Evolutionary conservation across 2,888 invertebrate genomes (phyloP), one percentile per base, ranked within the genome.

Genomic region (Clusia tigrina): DNA sequence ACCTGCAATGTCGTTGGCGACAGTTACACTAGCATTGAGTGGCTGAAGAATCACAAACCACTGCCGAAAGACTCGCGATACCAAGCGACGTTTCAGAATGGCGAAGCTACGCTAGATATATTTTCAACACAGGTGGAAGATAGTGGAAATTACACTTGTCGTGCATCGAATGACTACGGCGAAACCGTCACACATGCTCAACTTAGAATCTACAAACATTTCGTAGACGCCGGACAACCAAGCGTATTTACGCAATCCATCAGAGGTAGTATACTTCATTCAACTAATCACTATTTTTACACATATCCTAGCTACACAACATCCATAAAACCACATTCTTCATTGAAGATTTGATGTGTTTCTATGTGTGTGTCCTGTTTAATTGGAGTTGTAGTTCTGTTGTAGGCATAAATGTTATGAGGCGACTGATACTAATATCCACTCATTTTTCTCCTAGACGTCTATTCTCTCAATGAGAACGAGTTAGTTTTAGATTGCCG

Each of bases 401-500:
- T 61, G 20, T 20, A 2, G 54, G 12, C 26, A 20, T 15, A 12
- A 17, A 15, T 48, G 15, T 37, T 42, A 42, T 6, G 42, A 42
- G n/a, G 15, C 3, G n/a, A 15, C n/a, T 48, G 12, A 32, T 48
- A 20, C 22, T 20, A 6, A 22, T 20, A 9, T 32, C 6, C 6
- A 9, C 6, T 1, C 15, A 32, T 32, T 12, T n/a, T 12, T 48
- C 58, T 60, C 62, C 54, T 83, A 89, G 93, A 94, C 81, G 87
- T 86, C 12, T 94, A 91, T 81, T 89, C 89, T 76, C 85, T 88
- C 55, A 86, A 88, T 46, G 91, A 90, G 74, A 89, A 93, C 79
- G 90, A 93, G 78, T 81, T 94, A 58, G 87, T 89, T 23, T 84
- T 94, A 68, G 93, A 94, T 82, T 94, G 94, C 76, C 88, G 91